Evolutionary conservation across 2,113 vertebrate species (phyloP).

Genomic region (Agapornis roseicollis): DNA sequence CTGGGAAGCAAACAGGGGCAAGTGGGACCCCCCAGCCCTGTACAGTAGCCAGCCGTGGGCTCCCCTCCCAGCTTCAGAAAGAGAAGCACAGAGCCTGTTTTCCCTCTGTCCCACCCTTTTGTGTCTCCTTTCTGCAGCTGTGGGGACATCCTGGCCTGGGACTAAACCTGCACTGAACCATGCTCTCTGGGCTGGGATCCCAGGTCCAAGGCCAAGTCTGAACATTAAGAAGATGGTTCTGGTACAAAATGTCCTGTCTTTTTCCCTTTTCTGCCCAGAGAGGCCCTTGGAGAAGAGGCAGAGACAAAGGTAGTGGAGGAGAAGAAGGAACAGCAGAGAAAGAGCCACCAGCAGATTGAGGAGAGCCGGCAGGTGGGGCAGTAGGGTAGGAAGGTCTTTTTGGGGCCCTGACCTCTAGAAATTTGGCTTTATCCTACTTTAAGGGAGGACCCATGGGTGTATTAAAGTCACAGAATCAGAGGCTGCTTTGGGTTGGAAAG

Average conservation of each 20-base stretch:
- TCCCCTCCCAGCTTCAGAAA: neutral
- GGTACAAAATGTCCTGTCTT: neutral
- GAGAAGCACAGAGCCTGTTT: neutral
- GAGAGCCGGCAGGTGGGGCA: constrained; percentile 73
- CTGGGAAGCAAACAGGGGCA: neutral
- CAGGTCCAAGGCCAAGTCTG: rapidly evolving
- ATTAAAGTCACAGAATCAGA: neutral
- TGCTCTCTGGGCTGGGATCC: neutral
- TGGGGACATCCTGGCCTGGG: neutral
- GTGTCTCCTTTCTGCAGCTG: neutral
- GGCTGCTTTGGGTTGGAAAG: neutral
- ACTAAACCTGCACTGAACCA: neutral
- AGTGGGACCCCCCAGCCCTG: neutral
- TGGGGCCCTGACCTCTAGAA: neutral
- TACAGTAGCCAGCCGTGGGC: neutral
- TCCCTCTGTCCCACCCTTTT: neutral
- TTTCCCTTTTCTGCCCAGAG: constrained; percentile 4
- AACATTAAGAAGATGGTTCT: neutral
- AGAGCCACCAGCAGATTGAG: constrained; percentile 71
- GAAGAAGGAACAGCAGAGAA: constrained; percentile 63
- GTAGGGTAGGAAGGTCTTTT: neutral
- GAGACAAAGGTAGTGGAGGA: constrained; percentile 44
- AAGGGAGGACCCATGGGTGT: too few relatives aligned
- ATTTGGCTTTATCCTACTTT: neutral
- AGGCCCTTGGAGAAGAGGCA: constrained; percentile 61